A percentile compares a stretch with the other conserved stretches of the same genome.
Evolutionary conservation across 2,113 vertebrate species (phyloP).

Genomic region (Ranitomeya imitator): DNA sequence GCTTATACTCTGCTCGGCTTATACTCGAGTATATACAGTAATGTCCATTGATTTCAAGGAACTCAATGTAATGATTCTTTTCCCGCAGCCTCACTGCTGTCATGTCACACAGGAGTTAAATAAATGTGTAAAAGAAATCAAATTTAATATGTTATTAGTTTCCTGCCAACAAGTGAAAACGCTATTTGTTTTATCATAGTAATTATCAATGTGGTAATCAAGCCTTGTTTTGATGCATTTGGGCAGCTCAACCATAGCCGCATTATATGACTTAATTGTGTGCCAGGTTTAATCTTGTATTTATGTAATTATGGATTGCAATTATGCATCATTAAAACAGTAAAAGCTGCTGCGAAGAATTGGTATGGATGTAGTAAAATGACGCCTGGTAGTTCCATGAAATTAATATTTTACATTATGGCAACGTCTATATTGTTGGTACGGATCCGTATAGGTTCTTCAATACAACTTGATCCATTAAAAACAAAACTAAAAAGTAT

Average conservation of each 20-base stretch:
- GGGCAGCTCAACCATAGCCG: neutral
- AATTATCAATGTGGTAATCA: slow-evolving; percentile 25
- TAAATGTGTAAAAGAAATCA: neutral
- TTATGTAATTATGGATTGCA: slow-evolving; percentile 40
- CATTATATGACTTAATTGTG: slow-evolving; percentile 2
- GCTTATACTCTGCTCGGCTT: no score
- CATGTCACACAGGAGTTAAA: neutral
- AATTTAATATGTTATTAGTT: slow-evolving; percentile 8
- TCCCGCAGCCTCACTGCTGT: neutral
- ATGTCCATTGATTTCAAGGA: neutral
- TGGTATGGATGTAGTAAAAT: neutral
- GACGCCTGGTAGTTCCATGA: neutral
- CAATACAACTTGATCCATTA: no score
- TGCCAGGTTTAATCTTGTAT: slow-evolving; percentile 21
- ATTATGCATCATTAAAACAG: slow-evolving; percentile 21
- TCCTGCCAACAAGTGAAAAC: neutral
- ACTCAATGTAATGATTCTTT: neutral
- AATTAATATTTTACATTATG: neutral
- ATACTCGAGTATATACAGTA: no score
- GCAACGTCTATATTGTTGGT: neutral
- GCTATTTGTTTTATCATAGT: slow-evolving; percentile 33
- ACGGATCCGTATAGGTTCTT: neutral
- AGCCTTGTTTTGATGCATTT: slow-evolving; percentile 4
- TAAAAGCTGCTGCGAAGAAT: slow-evolving; percentile 7
- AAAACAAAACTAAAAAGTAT: no score